Evolutionary conservation across 2,113 vertebrate genomes (phyloP), one percentile per base, ranked within the genome.

Genomic region (Hepsetus odoe): DNA sequence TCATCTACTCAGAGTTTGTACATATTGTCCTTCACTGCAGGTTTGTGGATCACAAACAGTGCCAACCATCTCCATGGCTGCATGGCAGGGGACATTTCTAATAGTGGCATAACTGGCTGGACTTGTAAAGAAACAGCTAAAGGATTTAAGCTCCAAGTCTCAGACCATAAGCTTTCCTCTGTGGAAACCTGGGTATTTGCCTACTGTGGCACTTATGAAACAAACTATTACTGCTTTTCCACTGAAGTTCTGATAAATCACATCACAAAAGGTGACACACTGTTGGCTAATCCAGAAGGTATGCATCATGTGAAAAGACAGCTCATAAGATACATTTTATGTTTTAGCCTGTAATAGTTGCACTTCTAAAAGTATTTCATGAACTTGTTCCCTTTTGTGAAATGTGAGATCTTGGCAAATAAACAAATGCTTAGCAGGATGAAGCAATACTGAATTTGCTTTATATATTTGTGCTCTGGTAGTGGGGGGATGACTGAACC

Each of bases 81-180:
- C 46, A 70, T 33, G 56, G 56, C 30, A 68, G 42, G 30, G 65
- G 55, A 13, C 16, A 76, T 18, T 70, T 3, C 46, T 26, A 32
- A 58, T 51, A 55, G 16, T 66, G 64, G 16, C 62, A 77, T 38
- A 65, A 65, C 61, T 65, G 32, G 22, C 32, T 33, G 38, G 5
- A 33, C 51, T 61, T 68, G 59, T 61, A 68, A 22, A 6, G 26
- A 64, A 62, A 53, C 38, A 10, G 69, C 67, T 49, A 61, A 82
- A 44, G 30, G n/a, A 51, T n/a, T 65, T 51, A 33, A 55, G 22
- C 74, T 32, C 22, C 51, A 55, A 24, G 26, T 46, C 58, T 28
- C 35, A 67, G 61, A 18, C n/a, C 55, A 77, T 82, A 74, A 82
- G 53, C 58, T 68, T 53, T 68, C 68, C 73, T 74, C 22, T 68